Evolutionary conservation across 2,113 vertebrate genomes (phyloP), one percentile per base, ranked within the genome.

Genomic region (Ailurus styani): DNA sequence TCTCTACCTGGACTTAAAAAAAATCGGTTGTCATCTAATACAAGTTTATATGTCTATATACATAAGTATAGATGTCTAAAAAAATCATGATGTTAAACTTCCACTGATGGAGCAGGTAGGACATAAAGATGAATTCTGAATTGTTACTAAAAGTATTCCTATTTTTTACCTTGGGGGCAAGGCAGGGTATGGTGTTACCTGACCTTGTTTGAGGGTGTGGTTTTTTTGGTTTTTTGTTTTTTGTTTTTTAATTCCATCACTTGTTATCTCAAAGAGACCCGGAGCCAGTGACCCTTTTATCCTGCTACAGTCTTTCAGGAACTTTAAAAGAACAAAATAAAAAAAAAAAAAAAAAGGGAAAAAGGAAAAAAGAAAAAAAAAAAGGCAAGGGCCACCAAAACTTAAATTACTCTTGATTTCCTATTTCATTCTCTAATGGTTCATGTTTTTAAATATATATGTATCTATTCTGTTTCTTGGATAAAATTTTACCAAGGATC

Each of bases 81-180:
- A 75, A 83, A 93, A 96, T 95, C 73, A 78, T 78, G 96, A 96
- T 57, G 91, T 90, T 97, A 95, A 90, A 90, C 88, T 96, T 92
- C 81, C 77, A 91, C 79, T 83, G 81, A 87, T 90, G 79, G 95
- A 75, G 77, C 95, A 97, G 87, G 72, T 97, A 97, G 70, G 37
- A 95, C 97, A 96, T 96, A 96, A 81, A 62, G 95, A 11, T 1
- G 54, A 97, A 98, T 98, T 98, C 55, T 96, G 96, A 0, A 93
- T 96, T 93, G 86, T 97, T 97, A 87, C 95, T 95, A 66, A 82
- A 95, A 97, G 97, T 97, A 89, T 97, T 97, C 97, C 42, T 98
- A 90, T 97, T 98, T 97, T 97, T 94, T 96, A 93, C 37, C 85
- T 96, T 94, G 87, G 77, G n/a, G 40, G 75, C 68, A 94, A 73